Conservation (phyloP, 1,140 invertebrate species). For the Ptiloglossa arizonensis region DNA sequence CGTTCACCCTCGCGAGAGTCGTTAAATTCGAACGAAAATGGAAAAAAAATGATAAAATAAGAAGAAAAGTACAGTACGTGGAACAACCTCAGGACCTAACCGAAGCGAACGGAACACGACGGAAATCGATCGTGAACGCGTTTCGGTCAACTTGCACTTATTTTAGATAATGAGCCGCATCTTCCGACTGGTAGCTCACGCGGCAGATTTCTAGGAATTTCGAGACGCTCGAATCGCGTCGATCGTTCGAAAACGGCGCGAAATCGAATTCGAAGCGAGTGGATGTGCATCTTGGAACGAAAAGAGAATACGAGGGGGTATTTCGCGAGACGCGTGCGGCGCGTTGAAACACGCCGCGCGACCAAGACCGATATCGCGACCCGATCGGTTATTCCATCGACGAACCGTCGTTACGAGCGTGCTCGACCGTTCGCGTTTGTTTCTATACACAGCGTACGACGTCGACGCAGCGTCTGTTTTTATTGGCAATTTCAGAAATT, state of each 20-base stretch:
- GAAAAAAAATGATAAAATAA: not conserved
- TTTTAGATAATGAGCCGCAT: no score
- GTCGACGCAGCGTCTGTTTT: conserved; percentile 60
- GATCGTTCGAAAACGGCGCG: not conserved
- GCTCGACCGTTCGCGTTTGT: conserved; percentile 27
- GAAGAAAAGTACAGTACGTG: not conserved
- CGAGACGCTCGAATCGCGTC: not conserved
- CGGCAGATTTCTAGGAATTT: no score
- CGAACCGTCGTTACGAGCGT: conserved; percentile 58
- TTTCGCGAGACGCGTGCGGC: not conserved
- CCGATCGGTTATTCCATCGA: conserved; percentile 60
- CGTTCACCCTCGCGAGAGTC: conserved; percentile 6
- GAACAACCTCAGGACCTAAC: no score
- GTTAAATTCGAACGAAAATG: conserved; percentile 32
- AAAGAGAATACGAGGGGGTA: not conserved
- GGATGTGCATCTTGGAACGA: not conserved
- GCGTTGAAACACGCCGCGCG: conserved; percentile 9
- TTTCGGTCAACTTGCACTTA: no score
- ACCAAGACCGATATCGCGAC: conserved; percentile 44
- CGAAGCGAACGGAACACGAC: conserved; percentile 1
- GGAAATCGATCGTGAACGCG: conserved; percentile 5
- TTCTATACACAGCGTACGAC: conserved; percentile 21
- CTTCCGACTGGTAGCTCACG: no score
- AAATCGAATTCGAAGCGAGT: not conserved
- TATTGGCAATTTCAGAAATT: conserved; percentile 71